Conservation (phyloP, 2,797 vertebrate species). For the Remorina albescens region DNA sequence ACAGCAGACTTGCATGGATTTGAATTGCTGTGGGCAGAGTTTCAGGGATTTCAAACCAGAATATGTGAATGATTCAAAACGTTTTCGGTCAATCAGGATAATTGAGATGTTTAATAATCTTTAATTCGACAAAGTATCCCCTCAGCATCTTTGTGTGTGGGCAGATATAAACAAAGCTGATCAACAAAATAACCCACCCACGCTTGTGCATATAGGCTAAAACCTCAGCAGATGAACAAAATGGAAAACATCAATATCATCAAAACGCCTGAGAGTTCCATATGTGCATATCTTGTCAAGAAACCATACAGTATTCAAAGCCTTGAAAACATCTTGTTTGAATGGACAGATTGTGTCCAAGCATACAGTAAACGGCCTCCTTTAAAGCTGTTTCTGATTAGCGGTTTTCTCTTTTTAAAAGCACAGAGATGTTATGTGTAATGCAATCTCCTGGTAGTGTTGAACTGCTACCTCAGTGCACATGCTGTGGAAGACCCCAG, state of each 20-base stretch:
- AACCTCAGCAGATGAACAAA: conserved; percentile 62
- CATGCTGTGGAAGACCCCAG: conserved; percentile 74
- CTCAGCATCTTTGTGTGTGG: conserved; percentile 49
- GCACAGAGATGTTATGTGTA: conserved; percentile 82
- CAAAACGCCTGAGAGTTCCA: conserved; percentile 50
- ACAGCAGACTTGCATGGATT: not conserved
- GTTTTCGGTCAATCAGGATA: conserved; percentile 49
- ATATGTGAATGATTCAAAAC: conserved; percentile 10
- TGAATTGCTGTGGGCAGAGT: not conserved
- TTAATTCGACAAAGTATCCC: conserved; percentile 56
- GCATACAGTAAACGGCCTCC: conserved; percentile 67
- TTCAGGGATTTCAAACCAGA: conserved; percentile 6
- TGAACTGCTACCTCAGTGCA: conserved; percentile 77
- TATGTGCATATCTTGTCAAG: conserved; percentile 51
- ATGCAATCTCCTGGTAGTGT: conserved; percentile 80
- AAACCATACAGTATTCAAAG: conserved; percentile 62
- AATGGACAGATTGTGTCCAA: conserved; percentile 75
- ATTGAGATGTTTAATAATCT: conserved; percentile 61
- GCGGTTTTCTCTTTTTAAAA: conserved; percentile 78
- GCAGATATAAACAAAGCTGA: conserved; percentile 57
- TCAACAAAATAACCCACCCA: conserved; percentile 64
- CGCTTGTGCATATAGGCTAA: conserved; percentile 52
- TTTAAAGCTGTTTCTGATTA: conserved; percentile 83
- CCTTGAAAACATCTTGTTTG: conserved; percentile 72
- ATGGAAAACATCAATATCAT: conserved; percentile 69